Evolutionary conservation across 2,888 invertebrate genomes (phyloP), one percentile per base, ranked within the genome.

Genomic region (Drosophila meridiana): DNA sequence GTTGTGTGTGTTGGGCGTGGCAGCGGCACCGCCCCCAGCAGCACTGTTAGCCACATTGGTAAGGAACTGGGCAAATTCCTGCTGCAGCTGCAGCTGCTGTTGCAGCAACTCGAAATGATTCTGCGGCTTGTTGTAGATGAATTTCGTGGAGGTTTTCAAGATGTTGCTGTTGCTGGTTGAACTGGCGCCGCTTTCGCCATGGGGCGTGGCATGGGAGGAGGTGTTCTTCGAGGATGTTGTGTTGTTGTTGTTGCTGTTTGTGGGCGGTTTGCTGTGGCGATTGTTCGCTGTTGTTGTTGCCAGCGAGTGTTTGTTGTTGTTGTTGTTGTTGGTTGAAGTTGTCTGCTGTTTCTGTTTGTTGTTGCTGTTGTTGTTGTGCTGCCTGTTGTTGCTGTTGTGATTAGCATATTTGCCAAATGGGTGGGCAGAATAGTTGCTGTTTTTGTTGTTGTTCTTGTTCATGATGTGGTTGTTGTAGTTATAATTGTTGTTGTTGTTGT

Each of bases 101-200:
- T 91, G 91, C 71, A 92, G 60, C 76, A 91, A 50, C 73, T 92
- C 91, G 52, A 86, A 89, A 52, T 91, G 91, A 79, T 91, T 92
- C 65, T 92, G 91, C 28, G 91, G 92, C 73, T 91, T 91, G 56
- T 92, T 92, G 70, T 91, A 92, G 32, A 91, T 90, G 69, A 91
- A 91, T 71, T 92, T 92, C 30, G 91, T 90, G 2, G 92, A 87
- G 45, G 91, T 92, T 71, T 90, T 92, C 36, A 91, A 76, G 56
- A 91, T 87, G 69, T 45, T 83, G 61, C 64, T 59, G 13, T 76
- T 77, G 70, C 60, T 53, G 62, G 80, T 70, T 56, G 80, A 67
- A 36, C 78, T 66, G 26, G 77, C 75, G 52, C 69, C 56, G 63
- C 68, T 71, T 40, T 67, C 73, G 56, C 63, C 58, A 52, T 67